These are phyloP conservation scores for Psittacula echo DNA, from an alignment of 2,797 vertebrate genomes.

Conservation along the genomic window DNA sequence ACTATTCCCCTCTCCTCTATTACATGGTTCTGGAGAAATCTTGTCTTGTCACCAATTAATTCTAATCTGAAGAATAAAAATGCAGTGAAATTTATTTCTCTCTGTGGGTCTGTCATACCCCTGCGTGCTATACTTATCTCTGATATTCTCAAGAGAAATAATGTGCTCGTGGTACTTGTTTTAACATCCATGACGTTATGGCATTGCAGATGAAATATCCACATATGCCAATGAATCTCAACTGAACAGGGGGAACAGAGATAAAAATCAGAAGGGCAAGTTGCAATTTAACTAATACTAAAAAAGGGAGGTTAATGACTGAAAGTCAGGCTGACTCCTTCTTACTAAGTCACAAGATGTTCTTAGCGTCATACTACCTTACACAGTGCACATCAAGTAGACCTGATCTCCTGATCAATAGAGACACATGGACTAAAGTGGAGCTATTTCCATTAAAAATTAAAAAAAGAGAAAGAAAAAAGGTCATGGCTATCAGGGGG, in stretches of 20 bases:
- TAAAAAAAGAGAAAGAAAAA: not conserved
- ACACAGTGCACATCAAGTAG: not conserved
- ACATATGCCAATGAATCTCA: not conserved
- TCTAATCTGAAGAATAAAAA: not conserved
- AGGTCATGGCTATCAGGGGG: not conserved
- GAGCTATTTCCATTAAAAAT: conserved; percentile 12
- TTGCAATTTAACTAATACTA: not conserved
- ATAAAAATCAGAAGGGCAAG: not conserved
- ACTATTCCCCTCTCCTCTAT: not conserved
- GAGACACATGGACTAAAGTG: not conserved
- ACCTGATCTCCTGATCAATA: not conserved
- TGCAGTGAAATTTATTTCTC: not conserved
- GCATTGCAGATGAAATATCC: not conserved
- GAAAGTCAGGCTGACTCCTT: not conserved
- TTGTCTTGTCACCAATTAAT: not conserved
- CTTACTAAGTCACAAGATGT: not conserved
- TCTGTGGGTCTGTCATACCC: not conserved
- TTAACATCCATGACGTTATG: not conserved
- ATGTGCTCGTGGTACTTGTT: not conserved
- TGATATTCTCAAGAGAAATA: not conserved
- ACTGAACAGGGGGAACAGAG: not conserved
- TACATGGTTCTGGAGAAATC: not conserved
- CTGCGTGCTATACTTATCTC: not conserved
- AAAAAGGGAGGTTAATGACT: not conserved
- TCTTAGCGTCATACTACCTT: not conserved